Conservation (phyloP, 2,888 invertebrate genomes). For the Cryptus armator region DNA sequence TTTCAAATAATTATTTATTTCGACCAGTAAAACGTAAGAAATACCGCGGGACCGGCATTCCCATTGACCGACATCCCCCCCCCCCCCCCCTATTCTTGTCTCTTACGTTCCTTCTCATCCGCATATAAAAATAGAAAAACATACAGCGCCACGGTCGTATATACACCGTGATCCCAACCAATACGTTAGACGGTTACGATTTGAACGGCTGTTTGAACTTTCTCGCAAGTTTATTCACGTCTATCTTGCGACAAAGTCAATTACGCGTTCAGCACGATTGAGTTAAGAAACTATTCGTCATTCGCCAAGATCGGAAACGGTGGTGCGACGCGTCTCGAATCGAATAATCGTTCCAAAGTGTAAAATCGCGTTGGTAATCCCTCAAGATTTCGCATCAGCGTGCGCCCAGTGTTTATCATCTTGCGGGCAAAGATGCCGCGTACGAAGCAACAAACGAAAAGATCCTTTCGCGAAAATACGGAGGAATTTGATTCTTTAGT, state of each 20-base stretch:
- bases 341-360: neutral
- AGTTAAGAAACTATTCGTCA: neutral
- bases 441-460: constrained; percentile 77
- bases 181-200: constrained; percentile 51
- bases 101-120: too few species aligned
- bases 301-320: too few species aligned
- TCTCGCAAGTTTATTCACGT: neutral
- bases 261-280: neutral
- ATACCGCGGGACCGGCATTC: too few species aligned
- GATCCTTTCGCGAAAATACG: constrained; percentile 53
- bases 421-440: constrained; percentile 77
- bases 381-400: neutral
- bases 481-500: constrained; percentile 74
- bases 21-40: too few species aligned
- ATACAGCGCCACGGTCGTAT: too few species aligned
- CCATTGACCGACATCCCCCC: too few species aligned
- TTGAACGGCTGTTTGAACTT: constrained; percentile 15
- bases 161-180: constrained; percentile 7
- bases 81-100: too few species aligned
- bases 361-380: neutral
- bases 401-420: neutral
- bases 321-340: too few species aligned
- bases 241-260: neutral
- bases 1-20: too few species aligned
- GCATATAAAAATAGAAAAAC: too few species aligned